A percentile compares a stretch with the other conserved stretches of the same genome.
Conservation (phyloP, 2,888 invertebrate genomes). For the Perizoma flavofasciatum region DNA sequence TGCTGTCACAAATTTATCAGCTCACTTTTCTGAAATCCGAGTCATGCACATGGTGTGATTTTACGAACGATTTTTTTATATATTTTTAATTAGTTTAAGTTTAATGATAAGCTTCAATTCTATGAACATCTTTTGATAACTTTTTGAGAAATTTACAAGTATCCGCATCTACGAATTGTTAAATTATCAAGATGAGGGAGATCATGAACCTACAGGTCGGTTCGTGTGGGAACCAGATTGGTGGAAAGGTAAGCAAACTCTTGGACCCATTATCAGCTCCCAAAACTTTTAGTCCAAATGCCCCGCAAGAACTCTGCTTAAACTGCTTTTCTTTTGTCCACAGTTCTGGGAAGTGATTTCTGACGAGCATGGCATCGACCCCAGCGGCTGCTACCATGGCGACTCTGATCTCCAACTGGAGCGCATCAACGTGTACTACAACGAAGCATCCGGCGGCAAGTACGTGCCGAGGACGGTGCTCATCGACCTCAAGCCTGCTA, state of each 20-base stretch:
- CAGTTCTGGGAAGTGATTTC: slow-evolving; percentile 92
- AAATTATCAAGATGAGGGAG: slow-evolving; percentile 87
- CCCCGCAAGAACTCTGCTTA: background rate
- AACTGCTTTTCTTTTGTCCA: slow-evolving; percentile 27
- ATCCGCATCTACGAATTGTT: slow-evolving; percentile 42
- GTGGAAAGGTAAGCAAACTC: slow-evolving; percentile 77
- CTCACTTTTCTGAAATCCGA: slow-evolving; percentile 65
- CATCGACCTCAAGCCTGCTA: slow-evolving; percentile 71
- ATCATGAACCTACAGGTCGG: slow-evolving; percentile 91
- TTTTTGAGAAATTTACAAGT: slow-evolving; percentile 70
- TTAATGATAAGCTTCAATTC: slow-evolving; percentile 74
- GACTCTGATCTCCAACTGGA: slow-evolving; percentile 89
- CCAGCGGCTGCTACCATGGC: slow-evolving; percentile 87
- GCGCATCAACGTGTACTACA: slow-evolving; percentile 90
- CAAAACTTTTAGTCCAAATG: no score
- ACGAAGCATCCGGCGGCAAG: slow-evolving; percentile 85
- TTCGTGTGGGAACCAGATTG: slow-evolving; percentile 86
- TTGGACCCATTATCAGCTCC: no score
- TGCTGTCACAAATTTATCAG: slow-evolving; percentile 20
- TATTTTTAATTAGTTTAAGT: slow-evolving; percentile 73
- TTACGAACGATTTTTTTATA: slow-evolving; percentile 49
- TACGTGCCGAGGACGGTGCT: slow-evolving; percentile 75
- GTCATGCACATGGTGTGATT: slow-evolving; percentile 69
- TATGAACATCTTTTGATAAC: slow-evolving; percentile 52
- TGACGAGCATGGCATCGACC: slow-evolving; percentile 90